Percentiles rank a stretch among this genome's conserved stretches.
Evolutionary conservation across 2,888 invertebrate species (phyloP).

Genomic region (Phanerotoma sp.): DNA sequence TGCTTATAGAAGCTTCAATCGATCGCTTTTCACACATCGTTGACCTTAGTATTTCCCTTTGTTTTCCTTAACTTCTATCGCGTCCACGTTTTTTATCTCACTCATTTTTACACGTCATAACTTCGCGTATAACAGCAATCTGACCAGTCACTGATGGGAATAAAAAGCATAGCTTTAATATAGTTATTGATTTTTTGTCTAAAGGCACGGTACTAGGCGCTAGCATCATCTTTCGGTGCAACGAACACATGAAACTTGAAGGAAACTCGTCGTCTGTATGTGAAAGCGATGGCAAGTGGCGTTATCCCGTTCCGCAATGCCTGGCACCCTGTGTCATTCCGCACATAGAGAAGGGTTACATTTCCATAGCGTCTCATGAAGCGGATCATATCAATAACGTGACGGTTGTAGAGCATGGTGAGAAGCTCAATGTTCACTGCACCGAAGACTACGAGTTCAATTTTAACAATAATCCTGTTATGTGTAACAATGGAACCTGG

Average conservation of each 20-base stretch:
- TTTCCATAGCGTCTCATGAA: conserved; percentile 63
- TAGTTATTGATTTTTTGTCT: not conserved
- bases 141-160: not conserved
- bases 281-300: conserved; percentile 92
- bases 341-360: conserved; percentile 76
- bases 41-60: conserved; percentile 8
- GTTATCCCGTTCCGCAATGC: conserved; percentile 89
- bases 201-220: conserved; percentile 86
- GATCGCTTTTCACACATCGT: conserved; percentile 18
- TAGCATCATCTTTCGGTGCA: conserved; percentile 90
- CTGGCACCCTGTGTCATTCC: conserved; percentile 94
- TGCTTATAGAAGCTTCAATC: too few species aligned
- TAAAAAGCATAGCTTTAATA: not conserved
- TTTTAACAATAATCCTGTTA: conserved; percentile 71
- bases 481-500: conserved; percentile 96
- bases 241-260: conserved; percentile 86
- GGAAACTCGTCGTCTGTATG: conserved; percentile 91
- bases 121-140: not conserved
- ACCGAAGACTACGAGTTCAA: conserved; percentile 84
- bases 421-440: conserved; percentile 75
- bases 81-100: not conserved
- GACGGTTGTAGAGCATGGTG: conserved; percentile 71
- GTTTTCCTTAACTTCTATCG: not conserved
- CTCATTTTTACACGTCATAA: not conserved
- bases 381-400: conserved; percentile 53